Evolutionary conservation across 2,797 vertebrate species (phyloP).

Genomic region (Galago senegalensis): DNA sequence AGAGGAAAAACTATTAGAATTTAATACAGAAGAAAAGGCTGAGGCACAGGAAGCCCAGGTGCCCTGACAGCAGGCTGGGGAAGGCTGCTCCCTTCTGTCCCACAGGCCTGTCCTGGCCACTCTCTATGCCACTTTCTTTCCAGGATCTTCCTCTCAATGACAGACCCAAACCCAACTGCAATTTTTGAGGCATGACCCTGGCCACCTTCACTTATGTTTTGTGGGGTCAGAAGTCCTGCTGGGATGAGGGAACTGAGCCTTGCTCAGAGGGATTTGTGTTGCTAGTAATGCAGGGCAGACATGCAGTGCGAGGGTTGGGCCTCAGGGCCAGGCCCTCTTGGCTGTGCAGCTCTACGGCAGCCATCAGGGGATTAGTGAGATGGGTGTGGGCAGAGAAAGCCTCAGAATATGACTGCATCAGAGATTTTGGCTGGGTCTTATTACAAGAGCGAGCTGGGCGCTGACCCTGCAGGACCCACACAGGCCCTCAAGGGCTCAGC

Average conservation of each 20-base stretch:
- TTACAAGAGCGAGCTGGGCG: not conserved
- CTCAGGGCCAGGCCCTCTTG: not conserved
- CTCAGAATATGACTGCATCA: rapidly evolving
- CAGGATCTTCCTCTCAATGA: not conserved
- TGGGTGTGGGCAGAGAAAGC: not conserved
- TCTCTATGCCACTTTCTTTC: not conserved
- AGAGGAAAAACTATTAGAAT: not conserved
- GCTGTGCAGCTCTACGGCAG: no score
- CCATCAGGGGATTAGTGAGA: rapidly evolving
- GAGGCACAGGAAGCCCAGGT: not conserved
- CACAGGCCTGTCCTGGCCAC: not conserved
- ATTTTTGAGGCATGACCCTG: not conserved
- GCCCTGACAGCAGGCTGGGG: not conserved
- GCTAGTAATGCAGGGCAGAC: not conserved
- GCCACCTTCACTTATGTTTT: not conserved
- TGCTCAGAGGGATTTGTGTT: not conserved
- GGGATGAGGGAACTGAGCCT: not conserved
- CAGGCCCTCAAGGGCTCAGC: not conserved
- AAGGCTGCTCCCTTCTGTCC: not conserved
- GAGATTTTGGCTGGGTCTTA: not conserved
- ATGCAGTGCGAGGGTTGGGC: rapidly evolving
- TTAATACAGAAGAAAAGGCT: not conserved
- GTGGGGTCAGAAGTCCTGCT: rapidly evolving
- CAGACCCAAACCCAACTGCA: not conserved
- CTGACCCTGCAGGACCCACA: no score